Base-by-base conservation (phyloP, 1,140 invertebrate genomes). In the Aphelenchoides avenae region DNA sequence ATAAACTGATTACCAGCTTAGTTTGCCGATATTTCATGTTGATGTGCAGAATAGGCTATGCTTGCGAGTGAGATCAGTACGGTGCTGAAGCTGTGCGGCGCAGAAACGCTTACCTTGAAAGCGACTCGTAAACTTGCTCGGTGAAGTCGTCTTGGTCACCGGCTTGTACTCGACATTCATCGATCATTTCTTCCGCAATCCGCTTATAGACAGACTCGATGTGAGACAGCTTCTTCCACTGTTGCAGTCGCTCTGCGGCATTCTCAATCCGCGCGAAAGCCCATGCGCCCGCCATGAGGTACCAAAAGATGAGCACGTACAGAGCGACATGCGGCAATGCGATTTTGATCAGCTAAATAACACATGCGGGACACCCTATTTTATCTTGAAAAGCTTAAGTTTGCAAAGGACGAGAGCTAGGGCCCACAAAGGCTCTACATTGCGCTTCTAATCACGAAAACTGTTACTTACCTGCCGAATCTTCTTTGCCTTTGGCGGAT, bases 261-360 rank as follows among this genome's bases (percentile, higher is more conserved):
- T 55, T 58, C 53, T 82, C 81, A 18, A 82, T 56, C 11, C 64
- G 61, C 54, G 70, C 73, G 63, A 82, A 82, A 26, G 81, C 71
- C 51, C 81, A 78, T 1, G 81, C 81, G n/a, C 81, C 81, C 48
- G 80, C 57, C 49, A 80, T 76, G 5, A 81, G 78, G 52, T 82
- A 82, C 11, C 73, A 75, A 11, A 81, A 78, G 5, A 82, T 78
- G 1, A 81, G 59, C n/a, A 76, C 73, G 47, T 79, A 79, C 29
- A 82, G 65, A 9, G 80, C 81, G 50, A 82, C 75, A 52, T 81
- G 80, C 9, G 81, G 81, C 49, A 82, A 77, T 4, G 82, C 72
- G 52, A 82, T 81, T 44, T 81, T 79, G 7, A 77, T 58, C 47
- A 81, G 70, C 59, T 66, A 26, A 24, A 58, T 44, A 18, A 18